These are phyloP conservation scores for Raphicerus campestris DNA, from an alignment of 2,113 vertebrate genomes.

Conservation along the genomic window DNA sequence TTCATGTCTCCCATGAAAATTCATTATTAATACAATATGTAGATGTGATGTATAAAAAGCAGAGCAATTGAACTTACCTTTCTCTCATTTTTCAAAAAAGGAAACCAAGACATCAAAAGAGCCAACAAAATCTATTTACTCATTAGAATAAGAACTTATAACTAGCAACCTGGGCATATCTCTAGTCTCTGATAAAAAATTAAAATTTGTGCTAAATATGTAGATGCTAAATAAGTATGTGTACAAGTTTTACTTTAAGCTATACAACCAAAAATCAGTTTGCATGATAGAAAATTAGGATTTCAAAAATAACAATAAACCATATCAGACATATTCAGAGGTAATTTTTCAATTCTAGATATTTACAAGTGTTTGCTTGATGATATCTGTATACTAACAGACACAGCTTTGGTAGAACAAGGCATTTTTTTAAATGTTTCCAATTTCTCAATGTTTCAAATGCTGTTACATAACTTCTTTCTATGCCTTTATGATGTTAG, in stretches of 20 bases:
- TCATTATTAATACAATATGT: not conserved
- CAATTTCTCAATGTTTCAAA: not conserved
- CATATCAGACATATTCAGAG: not conserved
- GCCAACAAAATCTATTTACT: not conserved
- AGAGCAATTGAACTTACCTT: not conserved
- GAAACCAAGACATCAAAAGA: not conserved
- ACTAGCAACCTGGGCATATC: not conserved
- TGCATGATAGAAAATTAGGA: not conserved
- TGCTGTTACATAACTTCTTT: not conserved
- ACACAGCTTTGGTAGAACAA: not conserved
- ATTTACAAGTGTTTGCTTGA: not conserved
- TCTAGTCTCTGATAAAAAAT: not conserved
- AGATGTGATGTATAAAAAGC: not conserved
- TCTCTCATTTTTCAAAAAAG: not conserved
- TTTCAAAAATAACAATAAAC: not conserved
- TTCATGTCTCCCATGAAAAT: not conserved
- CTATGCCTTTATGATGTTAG: not conserved
- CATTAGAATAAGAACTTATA: not conserved
- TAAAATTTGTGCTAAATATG: conserved; percentile 38
- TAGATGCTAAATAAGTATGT: conserved; percentile 1
- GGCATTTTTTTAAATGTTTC: not conserved
- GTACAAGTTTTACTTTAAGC: conserved; percentile 43
- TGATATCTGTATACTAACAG: not conserved
- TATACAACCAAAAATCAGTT: conserved; percentile 29
- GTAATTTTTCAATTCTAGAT: not conserved